These are phyloP conservation scores for Drosophila lacteicornis DNA, from an alignment of 1,140 invertebrate species.

Conservation along the genomic window DNA sequence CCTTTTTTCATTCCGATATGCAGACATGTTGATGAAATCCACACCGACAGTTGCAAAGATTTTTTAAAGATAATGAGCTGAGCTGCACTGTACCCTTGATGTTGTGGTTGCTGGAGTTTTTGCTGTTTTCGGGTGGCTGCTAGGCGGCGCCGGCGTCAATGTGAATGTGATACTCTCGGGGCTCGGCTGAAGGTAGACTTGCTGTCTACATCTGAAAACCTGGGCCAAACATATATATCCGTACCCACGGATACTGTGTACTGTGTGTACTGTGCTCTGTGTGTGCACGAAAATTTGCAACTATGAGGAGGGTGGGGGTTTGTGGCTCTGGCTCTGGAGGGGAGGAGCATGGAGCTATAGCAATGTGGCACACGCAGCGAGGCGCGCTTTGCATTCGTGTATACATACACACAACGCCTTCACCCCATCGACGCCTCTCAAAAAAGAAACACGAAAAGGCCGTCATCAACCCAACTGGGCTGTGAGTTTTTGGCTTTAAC, in stretches of 20 bases:
- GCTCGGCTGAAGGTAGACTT: slow-evolving; percentile 66
- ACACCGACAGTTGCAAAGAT: slow-evolving; percentile 8
- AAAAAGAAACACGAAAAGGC: slow-evolving; percentile 31
- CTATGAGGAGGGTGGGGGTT: slow-evolving; percentile 10
- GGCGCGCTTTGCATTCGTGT: slow-evolving; percentile 79
- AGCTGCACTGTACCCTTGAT: slow-evolving; percentile 72
- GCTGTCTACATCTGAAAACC: slow-evolving; percentile 70
- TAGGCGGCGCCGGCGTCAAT: slow-evolving; percentile 65
- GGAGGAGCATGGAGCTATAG: slow-evolving; percentile 40
- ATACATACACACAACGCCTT: slow-evolving; percentile 72
- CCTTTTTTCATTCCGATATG: neutral
- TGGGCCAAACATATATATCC: slow-evolving; percentile 26
- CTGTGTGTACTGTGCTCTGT: slow-evolving; percentile 39
- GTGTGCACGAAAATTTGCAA: slow-evolving; percentile 73
- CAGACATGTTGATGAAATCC: neutral
- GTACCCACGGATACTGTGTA: slow-evolving; percentile 18
- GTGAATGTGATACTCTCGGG: slow-evolving; percentile 53
- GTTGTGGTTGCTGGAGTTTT: slow-evolving; percentile 30
- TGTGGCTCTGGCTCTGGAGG: slow-evolving; percentile 3
- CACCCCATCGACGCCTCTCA: slow-evolving; percentile 24
- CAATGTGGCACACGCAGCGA: slow-evolving; percentile 65
- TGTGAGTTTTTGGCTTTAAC: slow-evolving; percentile 40
- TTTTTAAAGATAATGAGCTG: slow-evolving; percentile 54
- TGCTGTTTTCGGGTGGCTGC: slow-evolving; percentile 67
- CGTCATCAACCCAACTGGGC: slow-evolving; percentile 22